Conservation (phyloP, 2,888 invertebrate species). For the Dasypolia templi region DNA sequence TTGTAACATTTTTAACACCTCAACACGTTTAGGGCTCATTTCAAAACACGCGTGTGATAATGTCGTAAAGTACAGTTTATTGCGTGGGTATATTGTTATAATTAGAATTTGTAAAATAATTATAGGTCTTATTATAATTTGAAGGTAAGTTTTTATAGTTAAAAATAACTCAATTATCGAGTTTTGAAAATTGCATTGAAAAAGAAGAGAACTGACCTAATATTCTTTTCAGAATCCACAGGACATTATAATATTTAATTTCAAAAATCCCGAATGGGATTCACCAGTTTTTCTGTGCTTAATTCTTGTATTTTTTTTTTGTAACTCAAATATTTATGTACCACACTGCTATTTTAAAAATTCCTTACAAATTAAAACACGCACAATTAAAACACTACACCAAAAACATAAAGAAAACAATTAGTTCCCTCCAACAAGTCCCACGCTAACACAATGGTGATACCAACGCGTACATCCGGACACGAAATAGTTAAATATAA, state of each 20-base stretch:
- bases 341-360: not conserved
- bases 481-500: constrained; percentile 79
- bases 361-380: not conserved
- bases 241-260: not conserved
- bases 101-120: constrained; percentile 56
- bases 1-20: constrained; percentile 79
- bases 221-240: not conserved
- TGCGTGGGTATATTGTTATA: constrained; percentile 64
- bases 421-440: constrained; percentile 61
- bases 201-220: not conserved
- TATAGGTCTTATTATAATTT: constrained; percentile 21
- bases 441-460: constrained; percentile 66
- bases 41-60: constrained; percentile 68
- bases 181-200: not conserved
- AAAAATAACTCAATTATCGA: constrained; percentile 14
- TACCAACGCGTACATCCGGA: constrained; percentile 82
- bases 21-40: constrained; percentile 74
- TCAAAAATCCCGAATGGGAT: not conserved
- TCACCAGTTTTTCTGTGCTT: not conserved
- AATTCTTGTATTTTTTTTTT: not conserved
- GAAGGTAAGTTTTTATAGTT: constrained; percentile 15
- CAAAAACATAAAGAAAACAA: constrained; percentile 46
- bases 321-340: not conserved
- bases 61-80: constrained; percentile 72
- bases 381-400: constrained; percentile 22